These are phyloP conservation scores for Ondatra zibethicus DNA, from an alignment of 2,113 vertebrate species.

Conservation along the genomic window DNA sequence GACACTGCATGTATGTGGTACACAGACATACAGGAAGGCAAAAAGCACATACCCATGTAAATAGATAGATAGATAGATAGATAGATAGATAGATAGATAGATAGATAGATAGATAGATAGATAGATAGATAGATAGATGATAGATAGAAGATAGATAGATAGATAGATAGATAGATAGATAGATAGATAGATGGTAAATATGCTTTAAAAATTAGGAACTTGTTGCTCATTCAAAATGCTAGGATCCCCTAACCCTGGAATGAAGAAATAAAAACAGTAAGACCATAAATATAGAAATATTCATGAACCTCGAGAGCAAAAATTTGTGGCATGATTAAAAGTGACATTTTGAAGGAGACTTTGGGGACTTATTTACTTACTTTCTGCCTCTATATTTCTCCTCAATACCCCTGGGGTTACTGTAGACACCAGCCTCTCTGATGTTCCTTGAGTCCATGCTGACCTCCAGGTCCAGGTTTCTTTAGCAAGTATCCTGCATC, in stretches of 20 bases:
- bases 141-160: too few relatives aligned
- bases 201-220: background rate
- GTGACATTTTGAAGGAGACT: background rate
- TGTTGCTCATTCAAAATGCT: background rate
- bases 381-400: background rate
- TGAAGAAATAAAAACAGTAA: background rate
- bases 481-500: background rate
- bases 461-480: background rate
- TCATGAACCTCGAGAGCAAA: background rate
- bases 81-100: too few relatives aligned
- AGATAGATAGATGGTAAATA: background rate
- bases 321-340: background rate
- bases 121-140: background rate
- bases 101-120: background rate
- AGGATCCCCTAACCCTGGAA: background rate
- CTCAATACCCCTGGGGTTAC: background rate
- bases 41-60: background rate
- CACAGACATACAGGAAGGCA: background rate
- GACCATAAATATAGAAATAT: background rate
- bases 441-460: background rate
- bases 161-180: too few relatives aligned
- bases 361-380: background rate
- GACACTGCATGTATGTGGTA: background rate
- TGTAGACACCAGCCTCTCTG: too few relatives aligned
- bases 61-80: background rate